A percentile compares a stretch with the other conserved stretches of the same genome.
These are phyloP conservation scores for Hiodon tergisus DNA, from an alignment of 2,113 vertebrate species.

Conservation along the genomic window DNA sequence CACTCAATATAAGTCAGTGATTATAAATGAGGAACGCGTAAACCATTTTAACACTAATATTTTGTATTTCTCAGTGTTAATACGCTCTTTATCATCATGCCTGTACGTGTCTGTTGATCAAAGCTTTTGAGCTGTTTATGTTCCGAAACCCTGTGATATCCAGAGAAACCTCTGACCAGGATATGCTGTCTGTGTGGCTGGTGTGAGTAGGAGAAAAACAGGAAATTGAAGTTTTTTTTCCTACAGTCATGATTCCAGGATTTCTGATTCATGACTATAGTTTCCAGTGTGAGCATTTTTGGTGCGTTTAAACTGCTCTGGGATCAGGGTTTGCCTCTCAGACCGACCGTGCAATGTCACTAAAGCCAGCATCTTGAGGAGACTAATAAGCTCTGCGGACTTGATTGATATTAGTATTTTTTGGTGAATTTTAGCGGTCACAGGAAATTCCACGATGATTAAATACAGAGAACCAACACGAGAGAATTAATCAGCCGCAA, in stretches of 20 bases:
- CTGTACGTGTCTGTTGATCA: too few relatives aligned
- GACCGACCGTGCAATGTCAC: neutral
- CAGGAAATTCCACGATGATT: neutral
- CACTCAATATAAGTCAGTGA: too few relatives aligned
- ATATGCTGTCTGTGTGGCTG: neutral
- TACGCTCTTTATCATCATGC: too few relatives aligned
- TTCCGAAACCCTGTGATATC: too few relatives aligned
- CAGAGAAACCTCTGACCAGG: neutral
- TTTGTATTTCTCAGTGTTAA: too few relatives aligned
- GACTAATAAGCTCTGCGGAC: neutral
- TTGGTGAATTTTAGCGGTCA: too few relatives aligned
- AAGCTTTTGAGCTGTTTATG: too few relatives aligned
- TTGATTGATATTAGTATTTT: too few relatives aligned
- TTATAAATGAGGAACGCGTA: too few relatives aligned
- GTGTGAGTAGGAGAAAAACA: neutral
- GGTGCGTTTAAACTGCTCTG: neutral
- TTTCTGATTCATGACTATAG: neutral
- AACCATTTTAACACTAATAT: too few relatives aligned
- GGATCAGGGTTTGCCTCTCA: neutral
- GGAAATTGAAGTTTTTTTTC: constrained; percentile 1
- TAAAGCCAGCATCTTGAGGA: neutral
- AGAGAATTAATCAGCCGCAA: neutral
- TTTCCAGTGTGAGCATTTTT: constrained; percentile 13
- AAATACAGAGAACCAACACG: neutral
- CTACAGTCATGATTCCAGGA: neutral